These are phyloP conservation scores for Oxyruncus cristatus DNA, from an alignment of 2,113 vertebrate species.

Conservation along the genomic window DNA sequence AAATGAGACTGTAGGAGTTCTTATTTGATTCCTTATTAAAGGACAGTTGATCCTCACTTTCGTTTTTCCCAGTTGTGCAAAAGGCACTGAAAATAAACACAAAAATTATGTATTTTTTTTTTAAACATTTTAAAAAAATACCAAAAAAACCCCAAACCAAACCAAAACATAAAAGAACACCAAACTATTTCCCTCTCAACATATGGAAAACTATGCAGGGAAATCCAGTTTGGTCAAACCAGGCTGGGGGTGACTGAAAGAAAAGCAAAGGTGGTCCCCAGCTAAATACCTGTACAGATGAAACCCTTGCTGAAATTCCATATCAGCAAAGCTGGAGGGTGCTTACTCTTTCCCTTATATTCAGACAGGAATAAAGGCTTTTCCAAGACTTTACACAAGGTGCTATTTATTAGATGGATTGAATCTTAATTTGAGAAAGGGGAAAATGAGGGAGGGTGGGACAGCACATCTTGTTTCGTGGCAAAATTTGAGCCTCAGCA, in stretches of 20 bases:
- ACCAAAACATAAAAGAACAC: background rate
- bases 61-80: background rate
- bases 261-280: background rate
- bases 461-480: background rate
- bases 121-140: background rate
- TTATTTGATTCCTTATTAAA: background rate
- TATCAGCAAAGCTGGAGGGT: background rate
- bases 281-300: background rate
- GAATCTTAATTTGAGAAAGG: background rate
- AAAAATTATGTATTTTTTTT: background rate
- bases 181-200: background rate
- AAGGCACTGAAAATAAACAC: background rate
- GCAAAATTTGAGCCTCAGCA: background rate
- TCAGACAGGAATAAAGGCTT: background rate
- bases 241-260: background rate
- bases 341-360: background rate
- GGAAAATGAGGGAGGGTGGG: background rate
- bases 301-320: background rate
- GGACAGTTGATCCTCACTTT: background rate
- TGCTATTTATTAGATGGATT: background rate
- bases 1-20: background rate
- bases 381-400: background rate
- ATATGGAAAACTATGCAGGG: background rate
- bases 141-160: too few species aligned
- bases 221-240: background rate